Percentiles rank a stretch among this genome's conserved stretches.
These are phyloP conservation scores for Tipula vernalis DNA, from an alignment of 2,888 invertebrate genomes.

Conservation along the genomic window DNA sequence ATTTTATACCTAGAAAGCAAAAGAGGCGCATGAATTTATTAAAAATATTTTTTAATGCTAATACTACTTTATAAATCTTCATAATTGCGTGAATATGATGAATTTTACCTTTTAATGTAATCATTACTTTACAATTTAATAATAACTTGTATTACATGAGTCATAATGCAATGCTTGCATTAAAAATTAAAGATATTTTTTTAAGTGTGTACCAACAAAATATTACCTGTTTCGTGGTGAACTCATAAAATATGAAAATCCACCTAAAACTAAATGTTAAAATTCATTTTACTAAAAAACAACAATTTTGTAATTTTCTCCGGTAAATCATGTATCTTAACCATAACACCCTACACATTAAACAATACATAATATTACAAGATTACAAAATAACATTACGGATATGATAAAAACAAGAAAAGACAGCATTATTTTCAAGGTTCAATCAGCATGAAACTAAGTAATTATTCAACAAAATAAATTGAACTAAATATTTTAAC, in stretches of 20 bases:
- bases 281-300: too few relatives aligned
- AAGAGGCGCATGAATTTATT: too few relatives aligned
- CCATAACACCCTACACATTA: background rate
- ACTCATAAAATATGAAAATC: background rate
- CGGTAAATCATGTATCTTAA: background rate
- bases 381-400: background rate
- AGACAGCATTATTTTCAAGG: background rate
- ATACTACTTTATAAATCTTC: too few relatives aligned
- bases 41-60: too few relatives aligned
- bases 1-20: too few relatives aligned
- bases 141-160: too few relatives aligned
- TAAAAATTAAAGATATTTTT: too few relatives aligned
- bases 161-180: too few relatives aligned
- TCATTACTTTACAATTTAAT: too few relatives aligned
- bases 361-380: background rate
- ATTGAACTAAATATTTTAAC: background rate
- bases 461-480: background rate
- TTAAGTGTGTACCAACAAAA: too few relatives aligned
- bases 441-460: background rate
- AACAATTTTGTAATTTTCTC: background rate
- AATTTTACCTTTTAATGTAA: too few relatives aligned
- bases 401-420: background rate
- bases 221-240: background rate
- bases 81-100: too few relatives aligned
- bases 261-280: background rate